These are phyloP conservation scores for Mylabris phalerata DNA, from an alignment of 1,140 invertebrate genomes.

Conservation along the genomic window DNA sequence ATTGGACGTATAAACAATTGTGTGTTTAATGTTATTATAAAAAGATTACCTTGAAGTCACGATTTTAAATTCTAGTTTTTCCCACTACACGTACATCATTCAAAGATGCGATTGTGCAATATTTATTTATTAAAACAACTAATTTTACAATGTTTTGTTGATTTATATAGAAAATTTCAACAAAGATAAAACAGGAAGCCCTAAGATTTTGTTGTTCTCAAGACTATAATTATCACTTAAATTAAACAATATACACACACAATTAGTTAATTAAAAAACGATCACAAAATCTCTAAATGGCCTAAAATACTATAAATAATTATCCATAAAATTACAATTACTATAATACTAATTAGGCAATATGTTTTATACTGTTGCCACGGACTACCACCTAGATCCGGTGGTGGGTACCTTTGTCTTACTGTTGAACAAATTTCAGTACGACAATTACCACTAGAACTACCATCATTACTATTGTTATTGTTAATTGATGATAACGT, in stretches of 20 bases:
- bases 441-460: constrained; percentile 31
- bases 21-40: too few species aligned
- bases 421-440: constrained; percentile 35
- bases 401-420: constrained; percentile 31
- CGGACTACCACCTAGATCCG: constrained; percentile 42
- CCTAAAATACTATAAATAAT: constrained; percentile 44
- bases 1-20: too few species aligned
- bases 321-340: constrained; percentile 45
- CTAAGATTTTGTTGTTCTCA: constrained; percentile 10
- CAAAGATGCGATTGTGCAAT: too few species aligned
- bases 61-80: too few species aligned
- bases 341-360: constrained; percentile 44
- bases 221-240: not conserved
- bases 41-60: too few species aligned
- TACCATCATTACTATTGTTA: too few species aligned
- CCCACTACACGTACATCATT: too few species aligned
- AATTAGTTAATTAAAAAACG: not conserved
- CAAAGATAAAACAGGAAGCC: constrained; percentile 1
- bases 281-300: constrained; percentile 33
- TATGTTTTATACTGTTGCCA: constrained; percentile 48
- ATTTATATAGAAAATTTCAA: too few species aligned
- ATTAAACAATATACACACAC: too few species aligned
- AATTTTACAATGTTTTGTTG: too few species aligned
- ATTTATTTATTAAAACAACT: too few species aligned
- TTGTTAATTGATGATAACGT: too few species aligned